Percentiles rank a stretch among this genome's conserved stretches.
phyloP scores from a whole-genome alignment of 53 echinoderm and acorn worm species.

The Zoroaster sp. region DNA sequence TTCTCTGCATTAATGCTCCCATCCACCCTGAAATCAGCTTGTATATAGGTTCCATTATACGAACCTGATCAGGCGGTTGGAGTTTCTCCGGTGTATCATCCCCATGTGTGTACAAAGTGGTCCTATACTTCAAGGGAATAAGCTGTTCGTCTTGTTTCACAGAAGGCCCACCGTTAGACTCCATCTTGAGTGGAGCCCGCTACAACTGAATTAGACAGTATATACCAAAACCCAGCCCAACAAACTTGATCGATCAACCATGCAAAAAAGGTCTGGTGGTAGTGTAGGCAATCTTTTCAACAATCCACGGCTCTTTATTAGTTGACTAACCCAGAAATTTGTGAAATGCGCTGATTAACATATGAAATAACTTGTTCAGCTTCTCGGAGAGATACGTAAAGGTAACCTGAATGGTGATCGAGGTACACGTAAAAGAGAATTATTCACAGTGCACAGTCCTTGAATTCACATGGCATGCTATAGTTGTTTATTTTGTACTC shows the following conservation, averaged over 20 bases:
- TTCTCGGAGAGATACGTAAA: too few relatives aligned
- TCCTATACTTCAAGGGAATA: conserved; percentile 38
- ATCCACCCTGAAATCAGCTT: too few relatives aligned
- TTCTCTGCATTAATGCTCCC: too few relatives aligned
- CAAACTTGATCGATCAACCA: not conserved
- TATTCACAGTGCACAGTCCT: too few relatives aligned
- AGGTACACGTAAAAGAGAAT: too few relatives aligned
- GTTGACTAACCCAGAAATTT: not conserved
- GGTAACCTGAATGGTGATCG: too few relatives aligned
- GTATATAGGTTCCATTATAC: too few relatives aligned
- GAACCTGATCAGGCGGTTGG: conserved; percentile 14
- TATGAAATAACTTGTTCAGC: too few relatives aligned
- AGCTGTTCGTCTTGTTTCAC: not conserved
- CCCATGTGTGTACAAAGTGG: conserved; percentile 2
- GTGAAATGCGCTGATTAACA: too few relatives aligned
- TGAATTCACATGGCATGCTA: too few relatives aligned
- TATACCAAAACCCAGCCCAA: not conserved
- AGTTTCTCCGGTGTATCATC: conserved; percentile 28
- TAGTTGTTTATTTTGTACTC: too few relatives aligned
- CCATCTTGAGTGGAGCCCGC: conserved; percentile 4
- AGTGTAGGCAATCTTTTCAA: not conserved
- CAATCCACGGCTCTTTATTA: not conserved
- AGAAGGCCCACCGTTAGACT: conserved; percentile 27
- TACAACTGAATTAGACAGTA: not conserved
- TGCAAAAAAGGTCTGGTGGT: not conserved